Evolutionary conservation across 2,888 invertebrate species (phyloP).

Genomic region (Rhaphigaster nebulosa): DNA sequence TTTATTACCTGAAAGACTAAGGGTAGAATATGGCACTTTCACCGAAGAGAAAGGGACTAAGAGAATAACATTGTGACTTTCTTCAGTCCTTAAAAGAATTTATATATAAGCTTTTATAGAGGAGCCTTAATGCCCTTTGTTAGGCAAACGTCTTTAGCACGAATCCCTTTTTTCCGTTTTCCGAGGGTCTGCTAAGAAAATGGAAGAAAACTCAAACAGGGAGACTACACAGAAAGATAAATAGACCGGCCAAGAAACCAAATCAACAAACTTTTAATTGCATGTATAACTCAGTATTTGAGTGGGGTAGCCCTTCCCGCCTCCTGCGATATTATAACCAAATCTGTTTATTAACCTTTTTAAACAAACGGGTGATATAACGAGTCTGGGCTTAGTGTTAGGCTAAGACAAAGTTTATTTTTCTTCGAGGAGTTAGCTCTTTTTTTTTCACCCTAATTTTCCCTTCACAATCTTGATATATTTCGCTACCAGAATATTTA

Average conservation of each 20-base stretch:
- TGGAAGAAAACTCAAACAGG: conserved; percentile 53
- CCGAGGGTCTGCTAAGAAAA: conserved; percentile 43
- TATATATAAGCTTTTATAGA: not conserved
- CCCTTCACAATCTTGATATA: not conserved
- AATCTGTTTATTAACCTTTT: conserved; percentile 52
- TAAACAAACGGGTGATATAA: conserved; percentile 21
- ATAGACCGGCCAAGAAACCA: conserved; percentile 52
- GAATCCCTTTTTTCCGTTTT: conserved; percentile 3
- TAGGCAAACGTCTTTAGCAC: conserved; percentile 32
- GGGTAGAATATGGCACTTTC: not conserved
- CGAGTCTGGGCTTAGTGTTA: not conserved
- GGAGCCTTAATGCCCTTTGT: not conserved
- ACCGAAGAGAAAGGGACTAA: not conserved
- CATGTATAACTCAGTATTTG: conserved; percentile 57
- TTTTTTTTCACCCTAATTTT: not conserved
- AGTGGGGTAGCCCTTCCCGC: not conserved
- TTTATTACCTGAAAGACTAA: not conserved
- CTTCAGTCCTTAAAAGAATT: conserved; percentile 38
- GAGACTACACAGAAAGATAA: conserved; percentile 43
- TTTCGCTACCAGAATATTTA: not conserved
- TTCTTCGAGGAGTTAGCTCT: not conserved
- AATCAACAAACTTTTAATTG: conserved; percentile 57
- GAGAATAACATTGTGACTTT: not conserved
- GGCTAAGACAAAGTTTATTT: conserved; percentile 42
- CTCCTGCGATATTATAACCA: conserved; percentile 31